A percentile compares a stretch with the other conserved stretches of the same genome.
Evolutionary conservation across 2,113 vertebrate genomes (phyloP).

Genomic region (Onychostoma macrolepis): DNA sequence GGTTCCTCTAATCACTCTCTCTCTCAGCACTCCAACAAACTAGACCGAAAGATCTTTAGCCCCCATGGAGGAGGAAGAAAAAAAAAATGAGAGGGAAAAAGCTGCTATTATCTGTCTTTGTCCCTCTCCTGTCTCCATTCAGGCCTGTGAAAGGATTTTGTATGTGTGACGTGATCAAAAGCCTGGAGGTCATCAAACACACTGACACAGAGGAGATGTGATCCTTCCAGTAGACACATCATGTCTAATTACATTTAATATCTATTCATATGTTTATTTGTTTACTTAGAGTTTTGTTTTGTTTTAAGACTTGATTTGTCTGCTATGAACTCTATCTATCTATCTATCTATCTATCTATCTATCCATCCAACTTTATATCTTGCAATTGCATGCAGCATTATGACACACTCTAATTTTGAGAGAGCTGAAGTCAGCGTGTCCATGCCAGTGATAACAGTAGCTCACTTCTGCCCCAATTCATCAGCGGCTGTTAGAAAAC

Average conservation of each 20-base stretch:
- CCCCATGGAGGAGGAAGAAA: conserved; percentile 23
- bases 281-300: neutral
- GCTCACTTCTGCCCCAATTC: conserved; percentile 23
- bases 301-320: too few relatives aligned
- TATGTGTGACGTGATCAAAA: conserved; percentile 13
- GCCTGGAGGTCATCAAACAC: conserved; percentile 21
- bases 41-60: conserved; percentile 29
- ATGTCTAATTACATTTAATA: neutral
- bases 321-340: neutral
- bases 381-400: neutral
- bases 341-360: neutral
- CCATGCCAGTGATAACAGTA: neutral
- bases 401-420: neutral
- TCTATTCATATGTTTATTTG: neutral
- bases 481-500: conserved; percentile 18
- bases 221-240: neutral
- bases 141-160: neutral
- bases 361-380: neutral
- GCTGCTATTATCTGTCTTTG: conserved; percentile 27
- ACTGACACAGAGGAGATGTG: neutral
- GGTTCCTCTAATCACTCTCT: conserved; percentile 42
- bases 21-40: conserved; percentile 27
- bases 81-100: conserved; percentile 1
- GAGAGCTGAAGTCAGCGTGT: neutral
- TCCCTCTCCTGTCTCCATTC: conserved; percentile 8